A percentile compares a stretch with the other conserved stretches of the same genome.
Conservation (phyloP, 2,888 invertebrate genomes). For the Epistrophe grossulariae region DNA sequence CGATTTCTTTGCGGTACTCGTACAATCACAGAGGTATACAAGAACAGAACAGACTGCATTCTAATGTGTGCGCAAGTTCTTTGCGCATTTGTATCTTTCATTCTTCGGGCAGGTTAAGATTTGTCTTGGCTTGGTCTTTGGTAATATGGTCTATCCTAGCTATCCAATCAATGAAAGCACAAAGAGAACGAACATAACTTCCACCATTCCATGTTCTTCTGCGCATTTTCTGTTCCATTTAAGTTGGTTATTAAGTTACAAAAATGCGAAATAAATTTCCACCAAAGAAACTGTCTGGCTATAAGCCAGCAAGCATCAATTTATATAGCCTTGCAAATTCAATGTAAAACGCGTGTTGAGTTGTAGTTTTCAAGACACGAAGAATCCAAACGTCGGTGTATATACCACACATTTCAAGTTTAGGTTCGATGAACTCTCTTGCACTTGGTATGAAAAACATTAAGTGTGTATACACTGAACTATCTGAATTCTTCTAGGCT, state of each 20-base stretch:
- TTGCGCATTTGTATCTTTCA: conserved; percentile 16
- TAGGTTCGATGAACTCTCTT: conserved; percentile 67
- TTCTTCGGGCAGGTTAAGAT: not conserved
- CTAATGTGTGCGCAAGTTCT: conserved; percentile 12
- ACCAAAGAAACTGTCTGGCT: conserved; percentile 22
- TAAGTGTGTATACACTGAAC: conserved; percentile 23
- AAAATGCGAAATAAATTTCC: conserved; percentile 62
- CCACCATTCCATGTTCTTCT: conserved; percentile 52
- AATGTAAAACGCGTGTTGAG: conserved; percentile 13
- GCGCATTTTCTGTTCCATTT: conserved; percentile 49
- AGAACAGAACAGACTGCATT: not conserved
- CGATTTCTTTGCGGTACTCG: conserved; percentile 63
- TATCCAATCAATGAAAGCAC: conserved; percentile 35
- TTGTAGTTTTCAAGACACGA: not conserved
- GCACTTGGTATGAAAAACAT: conserved; percentile 63
- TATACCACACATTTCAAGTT: conserved; percentile 29
- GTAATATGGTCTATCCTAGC: conserved; percentile 14
- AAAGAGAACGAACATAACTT: conserved; percentile 37
- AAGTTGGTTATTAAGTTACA: conserved; percentile 68
- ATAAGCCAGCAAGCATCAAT: conserved; percentile 7
- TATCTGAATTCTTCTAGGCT: conserved; percentile 31
- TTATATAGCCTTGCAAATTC: conserved; percentile 33
- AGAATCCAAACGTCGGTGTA: conserved; percentile 32
- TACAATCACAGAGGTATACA: not conserved
- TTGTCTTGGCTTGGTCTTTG: not conserved